These are phyloP conservation scores for Enteromius fasciolatus DNA, from an alignment of 2,797 vertebrate genomes.

Conservation along the genomic window DNA sequence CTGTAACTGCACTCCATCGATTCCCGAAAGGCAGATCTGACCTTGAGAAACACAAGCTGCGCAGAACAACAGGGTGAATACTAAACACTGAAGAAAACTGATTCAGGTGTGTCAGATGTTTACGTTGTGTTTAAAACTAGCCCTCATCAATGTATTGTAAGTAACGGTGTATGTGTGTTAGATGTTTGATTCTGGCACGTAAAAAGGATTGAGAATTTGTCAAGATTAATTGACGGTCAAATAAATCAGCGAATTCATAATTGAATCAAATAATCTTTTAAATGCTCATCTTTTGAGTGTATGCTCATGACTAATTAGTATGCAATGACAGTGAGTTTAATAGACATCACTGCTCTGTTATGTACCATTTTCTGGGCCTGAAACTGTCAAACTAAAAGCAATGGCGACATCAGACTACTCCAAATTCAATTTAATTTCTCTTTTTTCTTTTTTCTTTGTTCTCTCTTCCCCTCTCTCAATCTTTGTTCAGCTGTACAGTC, in stretches of 20 bases:
- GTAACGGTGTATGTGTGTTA: background rate
- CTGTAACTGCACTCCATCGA: conserved; percentile 52
- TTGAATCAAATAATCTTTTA: conserved; percentile 6
- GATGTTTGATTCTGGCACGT: background rate
- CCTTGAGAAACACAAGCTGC: conserved; percentile 56
- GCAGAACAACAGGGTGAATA: conserved; percentile 45
- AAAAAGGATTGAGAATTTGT: background rate
- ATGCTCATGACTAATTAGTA: conserved; percentile 12
- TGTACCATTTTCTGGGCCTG: conserved; percentile 35
- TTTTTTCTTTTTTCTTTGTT: conserved; percentile 1
- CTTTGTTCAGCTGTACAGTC: background rate
- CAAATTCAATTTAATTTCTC: conserved; percentile 29
- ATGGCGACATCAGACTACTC: background rate
- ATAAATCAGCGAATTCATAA: conserved; percentile 5
- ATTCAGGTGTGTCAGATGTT: conserved; percentile 31
- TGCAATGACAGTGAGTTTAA: conserved; percentile 28
- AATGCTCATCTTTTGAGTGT: conserved; percentile 5
- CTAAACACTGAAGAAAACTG: conserved; percentile 37
- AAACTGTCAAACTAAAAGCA: conserved; percentile 28
- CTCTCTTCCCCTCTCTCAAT: background rate
- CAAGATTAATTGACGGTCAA: background rate
- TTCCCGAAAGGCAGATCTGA: conserved; percentile 53
- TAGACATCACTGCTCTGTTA: conserved; percentile 14
- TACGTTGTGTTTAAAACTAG: conserved; percentile 24
- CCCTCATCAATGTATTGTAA: background rate